Base-by-base conservation (phyloP, 2,888 invertebrate species). In the Philereme vetulata region DNA sequence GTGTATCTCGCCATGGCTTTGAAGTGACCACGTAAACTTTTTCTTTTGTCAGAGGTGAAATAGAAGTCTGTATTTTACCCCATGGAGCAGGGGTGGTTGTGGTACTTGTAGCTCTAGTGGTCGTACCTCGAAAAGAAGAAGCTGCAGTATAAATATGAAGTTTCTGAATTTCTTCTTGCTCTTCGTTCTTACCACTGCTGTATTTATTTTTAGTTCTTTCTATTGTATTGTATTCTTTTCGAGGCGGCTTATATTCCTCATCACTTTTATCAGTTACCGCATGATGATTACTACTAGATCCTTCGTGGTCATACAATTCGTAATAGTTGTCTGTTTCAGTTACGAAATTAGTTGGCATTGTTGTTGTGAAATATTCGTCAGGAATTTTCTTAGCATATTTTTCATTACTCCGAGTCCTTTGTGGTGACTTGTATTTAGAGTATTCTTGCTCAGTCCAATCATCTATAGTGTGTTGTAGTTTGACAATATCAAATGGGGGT, bases 21-120 rank as follows among this genome's bases (percentile, higher is more conserved):
- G 97, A 96, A 4, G 97, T 97, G 0, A 97, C 96, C 1, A 97
- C 96, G 71, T 96, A 96, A 0, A 97, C 94, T 78, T 95, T 96
- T 85, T 97, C 97, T 74, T 95, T 95, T 4, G 96, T 96, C 60
- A 94, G 85, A n/a, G 96, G 95, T 8, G 96, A 95, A 77, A 96
- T 95, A 11, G 95, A 94, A 1, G 96, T 94, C 76, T 95, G 93
- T 65, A 95, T 93, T 74, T 93, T 90, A 44, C 94, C 94, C 96
- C 96, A 96, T 2, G 92, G 90, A 0, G 92, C 89, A 35, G 86
- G 84, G 52, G 91, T 92, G 6, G 90, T 90, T 0, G 67, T 66
- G 8, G 64, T 64, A 9, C 51, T 66, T 35, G 64, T 64, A 9
- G 51, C 67, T 35, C 59, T 69, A 9, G 87, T 87, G 57, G 82